Evolutionary conservation across 1,140 invertebrate genomes (phyloP).

Genomic region (Meloidogyne floridensis): DNA sequence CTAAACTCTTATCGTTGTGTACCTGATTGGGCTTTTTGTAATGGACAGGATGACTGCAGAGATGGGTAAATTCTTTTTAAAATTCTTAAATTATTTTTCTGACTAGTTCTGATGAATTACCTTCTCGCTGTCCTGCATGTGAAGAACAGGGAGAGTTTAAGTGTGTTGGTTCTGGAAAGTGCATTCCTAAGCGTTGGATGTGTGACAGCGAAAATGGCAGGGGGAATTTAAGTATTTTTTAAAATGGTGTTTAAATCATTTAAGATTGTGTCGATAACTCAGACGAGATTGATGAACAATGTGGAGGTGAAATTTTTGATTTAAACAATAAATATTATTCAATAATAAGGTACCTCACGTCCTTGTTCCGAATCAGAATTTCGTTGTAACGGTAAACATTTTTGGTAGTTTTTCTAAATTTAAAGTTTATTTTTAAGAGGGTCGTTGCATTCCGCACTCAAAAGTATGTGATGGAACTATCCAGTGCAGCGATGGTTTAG

Average conservation of each 20-base stretch:
- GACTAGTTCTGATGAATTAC: constrained; percentile 52
- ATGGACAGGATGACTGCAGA: constrained; percentile 63
- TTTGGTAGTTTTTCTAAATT: neutral
- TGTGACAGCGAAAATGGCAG: constrained; percentile 73
- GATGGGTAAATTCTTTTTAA: constrained; percentile 37
- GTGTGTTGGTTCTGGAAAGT: constrained; percentile 75
- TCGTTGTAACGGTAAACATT: constrained; percentile 77
- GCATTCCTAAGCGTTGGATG: constrained; percentile 90
- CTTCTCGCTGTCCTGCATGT: constrained; percentile 51
- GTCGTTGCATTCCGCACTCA: constrained; percentile 83
- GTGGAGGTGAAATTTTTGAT: constrained; percentile 34
- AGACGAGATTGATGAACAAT: constrained; percentile 56
- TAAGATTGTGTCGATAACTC: constrained; percentile 59
- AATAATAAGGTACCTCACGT: constrained; percentile 57
- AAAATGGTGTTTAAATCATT: neutral
- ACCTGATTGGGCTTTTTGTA: constrained; percentile 66
- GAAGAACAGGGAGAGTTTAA: constrained; percentile 64
- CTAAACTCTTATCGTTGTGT: constrained; percentile 60
- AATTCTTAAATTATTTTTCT: neutral
- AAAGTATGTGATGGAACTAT: constrained; percentile 62
- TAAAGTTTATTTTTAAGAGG: constrained; percentile 68
- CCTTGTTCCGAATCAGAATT: constrained; percentile 75
- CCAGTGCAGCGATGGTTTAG: constrained; percentile 64
- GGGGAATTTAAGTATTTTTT: neutral
- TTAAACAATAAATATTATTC: neutral